Base-by-base conservation (phyloP, 2,888 invertebrate genomes). In the Mongoloraphidia duomilia region DNA sequence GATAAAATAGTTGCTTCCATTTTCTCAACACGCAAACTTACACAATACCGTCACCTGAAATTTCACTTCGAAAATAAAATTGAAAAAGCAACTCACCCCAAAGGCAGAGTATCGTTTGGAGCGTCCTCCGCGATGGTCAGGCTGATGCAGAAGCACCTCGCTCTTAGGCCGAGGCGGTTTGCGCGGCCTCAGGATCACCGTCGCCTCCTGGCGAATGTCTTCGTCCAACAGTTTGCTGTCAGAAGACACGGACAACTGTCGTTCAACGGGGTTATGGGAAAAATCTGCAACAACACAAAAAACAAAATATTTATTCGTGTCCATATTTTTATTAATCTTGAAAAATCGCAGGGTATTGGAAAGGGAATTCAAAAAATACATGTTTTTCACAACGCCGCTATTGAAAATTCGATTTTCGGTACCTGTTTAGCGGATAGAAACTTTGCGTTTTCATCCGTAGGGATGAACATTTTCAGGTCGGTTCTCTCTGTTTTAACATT, bases 21-120 rank as follows among this genome's bases (percentile, higher is more conserved):
- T n/a, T n/a, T n/a, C n/a, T n/a, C n/a, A n/a, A n/a, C n/a, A n/a
- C n/a, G n/a, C n/a, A n/a, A n/a, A n/a, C n/a, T n/a, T n/a, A n/a
- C n/a, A n/a, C n/a, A n/a, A n/a, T n/a, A n/a, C n/a, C n/a, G n/a
- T n/a, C n/a, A n/a, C n/a, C n/a, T n/a, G 26, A 26, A 26, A 3
- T 6, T 26, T 26, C 42, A 8, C 26, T 5, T n/a, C 2, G 8
- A 41, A 41, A 17, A 41, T 41, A 9, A 14, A 41, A n/a, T 14
- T 17, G 12, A 41, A 3, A 38, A 10, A 9, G 10, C 8, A 49
- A 76, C 84, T 79, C 69, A 94, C 94, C 78, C 93, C 93, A 77
- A 94, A 95, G 69, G 94, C 94, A 67, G 93, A 93, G 74, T 89
- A 92, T 69, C 94, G 80, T 76, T 94, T 94, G 64, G 86, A 84